Evolutionary conservation across 1,140 invertebrate species (phyloP).

Genomic region (Myzus persicae): DNA sequence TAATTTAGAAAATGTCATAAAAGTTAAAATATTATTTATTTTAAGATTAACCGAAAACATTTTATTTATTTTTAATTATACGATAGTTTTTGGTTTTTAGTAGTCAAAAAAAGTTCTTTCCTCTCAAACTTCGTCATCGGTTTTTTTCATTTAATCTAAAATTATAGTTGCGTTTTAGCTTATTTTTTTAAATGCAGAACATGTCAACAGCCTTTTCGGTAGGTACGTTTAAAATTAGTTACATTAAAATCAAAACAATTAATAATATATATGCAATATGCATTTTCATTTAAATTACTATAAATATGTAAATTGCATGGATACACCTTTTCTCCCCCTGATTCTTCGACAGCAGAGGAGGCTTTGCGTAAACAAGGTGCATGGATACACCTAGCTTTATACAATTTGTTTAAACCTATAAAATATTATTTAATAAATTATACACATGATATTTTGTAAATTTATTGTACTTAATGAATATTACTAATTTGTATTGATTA

Average conservation of each 20-base stretch:
- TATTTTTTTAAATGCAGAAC: neutral
- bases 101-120: neutral
- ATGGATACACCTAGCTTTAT: neutral
- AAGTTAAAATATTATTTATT: neutral
- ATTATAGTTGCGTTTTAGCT: neutral
- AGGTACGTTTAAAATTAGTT: too few relatives aligned
- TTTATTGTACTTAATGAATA: neutral
- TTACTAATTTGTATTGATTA: neutral
- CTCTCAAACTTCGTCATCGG: neutral
- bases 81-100: neutral
- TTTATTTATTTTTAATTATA: neutral
- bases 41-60: neutral
- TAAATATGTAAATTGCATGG: neutral
- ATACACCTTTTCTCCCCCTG: too few relatives aligned
- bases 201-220: neutral
- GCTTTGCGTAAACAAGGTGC: too few relatives aligned
- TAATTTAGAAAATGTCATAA: neutral
- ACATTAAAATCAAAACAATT: neutral
- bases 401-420: too few relatives aligned
- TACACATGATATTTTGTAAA: too few relatives aligned
- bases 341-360: too few relatives aligned
- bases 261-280: neutral
- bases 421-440: too few relatives aligned
- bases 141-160: neutral
- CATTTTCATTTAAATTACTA: neutral